Base-by-base conservation (phyloP, 2,888 invertebrate genomes). In the Drosophila gaucha region DNA sequence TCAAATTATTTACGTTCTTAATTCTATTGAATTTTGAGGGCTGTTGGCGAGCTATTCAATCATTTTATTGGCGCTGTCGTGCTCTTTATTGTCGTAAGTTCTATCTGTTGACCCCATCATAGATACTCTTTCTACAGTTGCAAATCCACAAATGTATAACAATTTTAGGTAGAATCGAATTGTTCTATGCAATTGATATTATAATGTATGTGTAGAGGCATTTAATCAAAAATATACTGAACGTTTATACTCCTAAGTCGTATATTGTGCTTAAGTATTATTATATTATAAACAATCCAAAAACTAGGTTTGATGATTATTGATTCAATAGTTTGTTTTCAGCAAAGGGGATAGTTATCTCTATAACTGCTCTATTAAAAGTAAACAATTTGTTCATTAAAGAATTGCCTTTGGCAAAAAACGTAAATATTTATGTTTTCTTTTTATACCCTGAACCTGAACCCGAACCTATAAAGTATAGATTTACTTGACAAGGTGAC, bases 31-130 rank as follows among this genome's bases (percentile, higher is more conserved):
- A 80, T 77, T 89, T 41, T 89, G 91, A 91, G 91, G 91, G 90
- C 82, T 89, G 91, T 90, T 92, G 91, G 91, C 89, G 91, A 82
- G 90, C 90, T 79, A 90, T 92, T 82, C 90, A 91, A 83, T 87
- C 89, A 65, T 86, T 91, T 77, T 91, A 91, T 90, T 91, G 91
- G 91, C 91, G 91, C 88, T 91, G 91, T 88, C 91, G 91, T 84
- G 88, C 90, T 78, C 86, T 91, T 67, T 90, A 90, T 55, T 90
- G 90, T 91, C 91, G 91, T 92, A 92, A 92, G 91, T 91, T 80
- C 68, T 74, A 85, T 78, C 75, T 68, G 71, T 78, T 78, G 70
- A 79, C 73, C 69, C 68, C 63, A 64, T 66, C 67, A 73, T 82
- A 82, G 56, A 51, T 51, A 58, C 60, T 66, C 49, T 64, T 47